Evolutionary conservation across 2,113 vertebrate species (phyloP).

Genomic region (Lagopus leucura): DNA sequence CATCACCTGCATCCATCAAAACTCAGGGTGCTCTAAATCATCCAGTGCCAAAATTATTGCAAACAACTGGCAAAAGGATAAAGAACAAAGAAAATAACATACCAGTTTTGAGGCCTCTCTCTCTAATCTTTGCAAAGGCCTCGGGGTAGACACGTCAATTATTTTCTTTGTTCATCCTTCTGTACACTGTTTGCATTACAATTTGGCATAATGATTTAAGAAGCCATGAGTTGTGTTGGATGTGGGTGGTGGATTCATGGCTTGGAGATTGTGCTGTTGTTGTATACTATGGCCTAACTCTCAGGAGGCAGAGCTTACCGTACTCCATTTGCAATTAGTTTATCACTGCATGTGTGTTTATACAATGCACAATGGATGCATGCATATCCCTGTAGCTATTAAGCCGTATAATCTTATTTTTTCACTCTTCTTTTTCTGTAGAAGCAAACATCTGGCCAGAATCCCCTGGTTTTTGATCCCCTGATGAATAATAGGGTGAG

Average conservation of each 20-base stretch:
- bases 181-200: constrained; percentile 43
- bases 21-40: constrained; percentile 61
- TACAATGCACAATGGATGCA: not conserved
- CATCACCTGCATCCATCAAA: constrained; percentile 62
- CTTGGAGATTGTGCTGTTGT: not conserved
- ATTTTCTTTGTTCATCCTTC: constrained; percentile 63
- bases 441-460: not conserved
- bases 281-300: not conserved
- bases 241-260: constrained; percentile 25
- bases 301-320: not conserved
- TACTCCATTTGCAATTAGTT: constrained; percentile 16
- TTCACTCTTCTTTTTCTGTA: not conserved
- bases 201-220: constrained; percentile 56
- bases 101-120: constrained; percentile 5
- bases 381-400: not conserved
- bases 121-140: constrained; percentile 57
- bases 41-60: constrained; percentile 61
- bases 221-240: constrained; percentile 18
- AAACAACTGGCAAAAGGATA: constrained; percentile 42
- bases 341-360: not conserved
- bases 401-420: not conserved
- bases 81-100: constrained; percentile 67
- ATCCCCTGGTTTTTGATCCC: not conserved
- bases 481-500: not conserved
- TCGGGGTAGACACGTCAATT: constrained; percentile 3